phyloP scores from a whole-genome alignment of 2,113 vertebrate species.

The Cheirogaleus medius region DNA sequence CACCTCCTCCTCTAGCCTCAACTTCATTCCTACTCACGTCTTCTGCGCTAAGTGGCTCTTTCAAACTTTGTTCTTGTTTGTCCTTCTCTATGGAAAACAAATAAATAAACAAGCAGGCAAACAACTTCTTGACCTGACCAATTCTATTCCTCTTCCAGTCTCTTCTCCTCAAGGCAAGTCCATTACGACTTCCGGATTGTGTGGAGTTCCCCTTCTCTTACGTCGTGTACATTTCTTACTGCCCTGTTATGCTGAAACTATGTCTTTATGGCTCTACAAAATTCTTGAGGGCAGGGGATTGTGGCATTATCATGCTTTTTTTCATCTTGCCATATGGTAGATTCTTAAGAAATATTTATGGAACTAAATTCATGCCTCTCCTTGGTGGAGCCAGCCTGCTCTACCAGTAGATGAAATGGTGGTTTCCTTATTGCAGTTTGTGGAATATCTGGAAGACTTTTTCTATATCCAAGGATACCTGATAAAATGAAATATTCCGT shows the following conservation, averaged over 20 bases:
- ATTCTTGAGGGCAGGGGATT: neutral
- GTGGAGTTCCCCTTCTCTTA: neutral
- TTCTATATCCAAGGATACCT: neutral
- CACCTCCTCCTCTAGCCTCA: neutral
- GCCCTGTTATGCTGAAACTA: neutral
- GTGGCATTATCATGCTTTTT: neutral
- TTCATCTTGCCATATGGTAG: neutral
- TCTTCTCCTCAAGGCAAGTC: neutral
- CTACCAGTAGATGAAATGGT: neutral
- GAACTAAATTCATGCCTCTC: neutral
- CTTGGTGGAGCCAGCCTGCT: neutral
- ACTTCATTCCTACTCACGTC: neutral
- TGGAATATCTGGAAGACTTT: neutral
- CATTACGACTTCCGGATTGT: neutral
- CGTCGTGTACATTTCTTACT: neutral
- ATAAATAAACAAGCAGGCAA: neutral
- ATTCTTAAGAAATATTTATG: neutral
- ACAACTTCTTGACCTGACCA: neutral
- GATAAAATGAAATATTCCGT: neutral
- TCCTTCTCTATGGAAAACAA: neutral
- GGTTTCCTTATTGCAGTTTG: neutral
- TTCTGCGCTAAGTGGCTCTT: neutral
- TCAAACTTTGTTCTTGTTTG: neutral
- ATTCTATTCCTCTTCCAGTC: neutral
- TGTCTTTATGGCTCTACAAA: neutral